Evolutionary conservation across 2,888 invertebrate genomes (phyloP).

Genomic region (Eurytoma californica): DNA sequence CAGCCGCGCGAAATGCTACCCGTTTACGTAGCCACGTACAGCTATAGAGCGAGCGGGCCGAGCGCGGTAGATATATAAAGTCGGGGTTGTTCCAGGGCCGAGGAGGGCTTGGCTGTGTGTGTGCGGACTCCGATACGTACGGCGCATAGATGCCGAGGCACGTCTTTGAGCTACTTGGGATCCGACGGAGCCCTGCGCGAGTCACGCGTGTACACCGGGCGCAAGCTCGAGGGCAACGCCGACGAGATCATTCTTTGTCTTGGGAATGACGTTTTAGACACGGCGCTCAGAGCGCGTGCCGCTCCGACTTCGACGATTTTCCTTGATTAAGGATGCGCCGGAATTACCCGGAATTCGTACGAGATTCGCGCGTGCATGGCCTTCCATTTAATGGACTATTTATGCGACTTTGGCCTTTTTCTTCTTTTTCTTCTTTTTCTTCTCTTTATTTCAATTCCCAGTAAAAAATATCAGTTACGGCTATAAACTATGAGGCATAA

Average conservation of each 20-base stretch:
- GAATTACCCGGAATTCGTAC: neutral
- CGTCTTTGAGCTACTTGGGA: slow-evolving; percentile 45
- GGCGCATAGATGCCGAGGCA: slow-evolving; percentile 40
- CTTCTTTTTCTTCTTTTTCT: too few relatives aligned
- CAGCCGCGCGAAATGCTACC: too few relatives aligned
- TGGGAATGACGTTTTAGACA: slow-evolving; percentile 35
- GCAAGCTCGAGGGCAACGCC: slow-evolving; percentile 2
- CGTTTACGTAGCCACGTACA: too few relatives aligned
- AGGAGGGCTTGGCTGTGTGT: neutral
- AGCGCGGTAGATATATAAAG: slow-evolving; percentile 15
- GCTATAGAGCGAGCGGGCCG: neutral
- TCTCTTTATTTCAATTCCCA: too few relatives aligned
- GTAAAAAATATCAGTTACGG: too few relatives aligned
- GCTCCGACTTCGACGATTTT: slow-evolving; percentile 19
- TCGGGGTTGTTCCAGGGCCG: neutral
- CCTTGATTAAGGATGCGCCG: slow-evolving; percentile 28
- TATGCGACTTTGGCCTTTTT: too few relatives aligned
- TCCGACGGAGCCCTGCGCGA: slow-evolving; percentile 14
- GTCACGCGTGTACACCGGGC: slow-evolving; percentile 40
- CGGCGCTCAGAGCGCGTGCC: neutral
- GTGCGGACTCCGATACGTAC: neutral
- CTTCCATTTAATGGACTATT: neutral
- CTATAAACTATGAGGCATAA: too few relatives aligned
- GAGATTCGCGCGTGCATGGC: neutral
- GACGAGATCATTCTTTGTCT: slow-evolving; percentile 51